These are phyloP conservation scores for Crocuta crocuta DNA, from an alignment of 2,113 vertebrate genomes.

Conservation along the genomic window DNA sequence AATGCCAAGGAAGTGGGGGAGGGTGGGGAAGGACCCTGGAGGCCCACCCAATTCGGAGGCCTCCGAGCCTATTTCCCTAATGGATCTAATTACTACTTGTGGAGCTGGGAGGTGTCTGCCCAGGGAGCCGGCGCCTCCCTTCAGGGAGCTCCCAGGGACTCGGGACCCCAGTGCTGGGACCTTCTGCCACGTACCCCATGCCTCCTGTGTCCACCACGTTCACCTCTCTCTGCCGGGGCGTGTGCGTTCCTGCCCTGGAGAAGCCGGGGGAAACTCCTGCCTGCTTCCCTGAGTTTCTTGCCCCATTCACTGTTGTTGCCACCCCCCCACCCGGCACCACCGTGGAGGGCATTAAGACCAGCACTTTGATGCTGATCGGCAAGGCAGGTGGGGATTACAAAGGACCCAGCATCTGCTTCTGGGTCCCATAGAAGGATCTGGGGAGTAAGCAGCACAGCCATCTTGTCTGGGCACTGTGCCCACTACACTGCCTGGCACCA, in stretches of 20 bases:
- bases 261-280: not conserved
- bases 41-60: not conserved
- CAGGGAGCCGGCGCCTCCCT: not conserved
- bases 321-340: not conserved
- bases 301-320: constrained; percentile 39
- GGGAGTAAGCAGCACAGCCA: not conserved
- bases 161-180: not conserved
- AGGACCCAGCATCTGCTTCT: constrained; percentile 25
- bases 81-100: constrained; percentile 60
- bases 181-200: not conserved
- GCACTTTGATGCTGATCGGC: not conserved
- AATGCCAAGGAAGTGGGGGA: not conserved
- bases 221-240: not conserved
- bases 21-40: not conserved
- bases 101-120: not conserved
- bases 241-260: not conserved
- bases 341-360: not conserved
- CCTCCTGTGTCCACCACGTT: not conserved
- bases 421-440: not conserved
- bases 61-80: not conserved
- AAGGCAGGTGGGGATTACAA: not conserved
- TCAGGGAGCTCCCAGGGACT: constrained; percentile 42
- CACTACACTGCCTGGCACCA: not conserved
- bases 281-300: constrained; percentile 30
- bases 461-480: constrained; percentile 10